Evolutionary conservation across 2,113 vertebrate genomes (phyloP).

Genomic region (Elachura formosa): DNA sequence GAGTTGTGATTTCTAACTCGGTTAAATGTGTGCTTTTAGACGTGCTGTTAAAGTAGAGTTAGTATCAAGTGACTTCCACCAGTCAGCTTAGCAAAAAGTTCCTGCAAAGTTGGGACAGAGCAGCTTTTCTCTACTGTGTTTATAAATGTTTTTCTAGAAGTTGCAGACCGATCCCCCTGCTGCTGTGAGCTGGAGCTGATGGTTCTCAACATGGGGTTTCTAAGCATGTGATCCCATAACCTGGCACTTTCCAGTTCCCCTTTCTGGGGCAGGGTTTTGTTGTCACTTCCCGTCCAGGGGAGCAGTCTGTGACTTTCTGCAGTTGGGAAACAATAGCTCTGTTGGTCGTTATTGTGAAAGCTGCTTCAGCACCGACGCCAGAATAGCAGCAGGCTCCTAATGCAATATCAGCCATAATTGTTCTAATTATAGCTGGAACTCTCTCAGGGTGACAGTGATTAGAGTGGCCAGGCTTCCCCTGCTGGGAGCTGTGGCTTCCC

Average conservation of each 20-base stretch:
- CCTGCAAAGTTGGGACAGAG: neutral
- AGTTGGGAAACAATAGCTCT: neutral
- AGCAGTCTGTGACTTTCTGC: neutral
- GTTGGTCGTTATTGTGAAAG: neutral
- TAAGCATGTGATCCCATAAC: neutral
- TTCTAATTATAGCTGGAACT: neutral
- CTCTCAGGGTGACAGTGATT: neutral
- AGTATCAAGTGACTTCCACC: neutral
- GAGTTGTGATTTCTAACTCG: neutral
- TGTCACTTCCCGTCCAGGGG: neutral
- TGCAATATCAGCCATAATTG: neutral
- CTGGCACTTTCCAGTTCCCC: conserved; percentile 47
- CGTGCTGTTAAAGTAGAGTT: neutral
- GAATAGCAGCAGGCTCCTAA: neutral
- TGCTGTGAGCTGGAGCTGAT: neutral
- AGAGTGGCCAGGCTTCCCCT: neutral
- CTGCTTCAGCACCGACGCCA: neutral
- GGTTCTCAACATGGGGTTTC: neutral
- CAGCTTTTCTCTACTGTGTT: neutral
- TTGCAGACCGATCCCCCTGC: neutral
- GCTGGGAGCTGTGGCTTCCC: neutral
- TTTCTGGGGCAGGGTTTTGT: neutral
- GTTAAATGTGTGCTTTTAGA: neutral
- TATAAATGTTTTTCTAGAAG: neutral
- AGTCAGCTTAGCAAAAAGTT: neutral